Evolutionary conservation across 2,113 vertebrate species (phyloP).

Genomic region (Corythaeola cristata): DNA sequence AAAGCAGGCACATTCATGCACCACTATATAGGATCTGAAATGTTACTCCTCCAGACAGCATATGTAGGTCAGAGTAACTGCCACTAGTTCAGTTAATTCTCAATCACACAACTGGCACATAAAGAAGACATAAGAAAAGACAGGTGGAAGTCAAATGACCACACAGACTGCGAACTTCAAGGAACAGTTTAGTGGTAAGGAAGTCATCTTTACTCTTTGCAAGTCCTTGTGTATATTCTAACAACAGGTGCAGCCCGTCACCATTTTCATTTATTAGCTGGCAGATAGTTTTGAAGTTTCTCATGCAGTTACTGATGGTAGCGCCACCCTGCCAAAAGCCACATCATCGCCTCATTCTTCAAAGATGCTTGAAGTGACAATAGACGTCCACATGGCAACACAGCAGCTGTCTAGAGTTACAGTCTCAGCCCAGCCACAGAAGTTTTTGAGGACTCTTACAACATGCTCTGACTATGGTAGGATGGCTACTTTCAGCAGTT

Average conservation of each 20-base stretch:
- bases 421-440: neutral
- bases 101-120: accelerated
- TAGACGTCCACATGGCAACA: neutral
- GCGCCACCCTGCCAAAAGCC: neutral
- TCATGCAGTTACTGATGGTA: neutral
- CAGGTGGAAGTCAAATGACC: neutral
- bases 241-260: neutral
- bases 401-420: neutral
- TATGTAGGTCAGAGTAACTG: neutral
- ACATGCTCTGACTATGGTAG: neutral
- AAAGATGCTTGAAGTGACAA: neutral
- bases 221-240: neutral
- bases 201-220: neutral
- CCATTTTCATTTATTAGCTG: neutral
- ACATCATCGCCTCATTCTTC: neutral
- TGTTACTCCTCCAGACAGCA: accelerated
- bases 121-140: neutral
- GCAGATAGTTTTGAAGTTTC: neutral
- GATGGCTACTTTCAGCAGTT: neutral
- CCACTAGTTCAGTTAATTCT: neutral
- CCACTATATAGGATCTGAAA: neutral
- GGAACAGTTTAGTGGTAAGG: neutral
- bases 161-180: neutral
- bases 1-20: neutral
- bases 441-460: neutral